These are phyloP conservation scores for Uloborus plumipes DNA, from an alignment of 2,888 invertebrate genomes.

Conservation along the genomic window DNA sequence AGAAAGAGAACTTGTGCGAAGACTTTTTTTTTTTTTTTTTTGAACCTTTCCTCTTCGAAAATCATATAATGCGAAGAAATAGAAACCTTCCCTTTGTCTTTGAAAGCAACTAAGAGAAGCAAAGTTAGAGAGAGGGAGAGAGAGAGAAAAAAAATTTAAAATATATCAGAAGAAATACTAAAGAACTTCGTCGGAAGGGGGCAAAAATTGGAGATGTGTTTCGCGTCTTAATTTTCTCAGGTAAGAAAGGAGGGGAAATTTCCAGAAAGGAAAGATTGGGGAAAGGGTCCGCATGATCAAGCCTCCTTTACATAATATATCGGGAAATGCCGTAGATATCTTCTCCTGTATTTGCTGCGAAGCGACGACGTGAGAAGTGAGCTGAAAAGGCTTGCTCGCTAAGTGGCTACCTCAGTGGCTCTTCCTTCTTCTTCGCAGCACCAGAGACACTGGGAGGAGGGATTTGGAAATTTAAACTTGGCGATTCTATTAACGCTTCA, in stretches of 20 bases:
- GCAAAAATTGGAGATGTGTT: conserved; percentile 27
- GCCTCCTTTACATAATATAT: conserved; percentile 54
- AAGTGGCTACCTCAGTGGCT: conserved; percentile 1
- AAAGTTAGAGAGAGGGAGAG: background rate
- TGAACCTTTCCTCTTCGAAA: conserved; percentile 7
- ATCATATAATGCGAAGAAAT: conserved; percentile 27
- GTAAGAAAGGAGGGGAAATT: conserved; percentile 6
- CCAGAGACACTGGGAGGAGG: conserved; percentile 1
- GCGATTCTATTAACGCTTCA: conserved; percentile 37
- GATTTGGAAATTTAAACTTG: conserved; percentile 37
- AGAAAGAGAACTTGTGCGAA: background rate
- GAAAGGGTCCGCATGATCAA: conserved; percentile 37
- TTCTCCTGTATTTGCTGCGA: background rate
- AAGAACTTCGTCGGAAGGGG: background rate
- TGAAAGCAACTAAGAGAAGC: conserved; percentile 4
- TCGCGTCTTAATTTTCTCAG: conserved; percentile 55
- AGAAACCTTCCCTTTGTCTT: conserved; percentile 15
- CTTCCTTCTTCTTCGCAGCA: background rate
- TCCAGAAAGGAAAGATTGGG: conserved; percentile 1
- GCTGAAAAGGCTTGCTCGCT: background rate
- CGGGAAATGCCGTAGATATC: conserved; percentile 31
- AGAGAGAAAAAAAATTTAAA: conserved; percentile 1
- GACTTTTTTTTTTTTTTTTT: background rate
- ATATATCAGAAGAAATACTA: conserved; percentile 1
- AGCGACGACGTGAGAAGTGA: conserved; percentile 19